Conservation (phyloP, 2,888 invertebrate genomes). For the Plebejus melissa region DNA sequence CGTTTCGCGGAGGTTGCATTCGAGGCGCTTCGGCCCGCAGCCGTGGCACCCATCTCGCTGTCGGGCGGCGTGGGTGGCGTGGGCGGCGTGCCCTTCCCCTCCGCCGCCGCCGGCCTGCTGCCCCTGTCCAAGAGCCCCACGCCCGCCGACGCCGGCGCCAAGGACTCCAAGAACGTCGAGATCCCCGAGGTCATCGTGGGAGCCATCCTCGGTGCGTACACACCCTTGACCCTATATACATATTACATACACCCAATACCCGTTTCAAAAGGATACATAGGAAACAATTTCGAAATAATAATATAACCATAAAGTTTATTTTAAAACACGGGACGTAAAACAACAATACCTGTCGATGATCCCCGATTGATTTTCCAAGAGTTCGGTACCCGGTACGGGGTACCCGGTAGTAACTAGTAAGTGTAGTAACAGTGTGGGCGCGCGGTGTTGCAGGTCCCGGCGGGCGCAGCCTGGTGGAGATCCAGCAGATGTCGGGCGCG, state of each 20-base stretch:
- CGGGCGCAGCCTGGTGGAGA: conserved; percentile 97
- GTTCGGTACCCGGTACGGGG: not conserved
- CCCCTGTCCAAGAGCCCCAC: conserved; percentile 89
- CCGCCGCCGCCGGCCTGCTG: conserved; percentile 85
- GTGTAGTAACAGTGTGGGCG: not conserved
- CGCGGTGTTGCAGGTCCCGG: conserved; percentile 84
- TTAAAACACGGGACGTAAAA: no score
- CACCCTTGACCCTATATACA: no score
- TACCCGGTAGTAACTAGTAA: no score
- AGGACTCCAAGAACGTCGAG: conserved; percentile 94
- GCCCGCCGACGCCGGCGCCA: conserved; percentile 86
- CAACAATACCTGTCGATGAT: no score
- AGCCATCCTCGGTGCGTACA: conserved; percentile 91
- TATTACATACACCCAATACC: no score
- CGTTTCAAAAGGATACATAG: no score
- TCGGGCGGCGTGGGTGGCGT: conserved; percentile 81
- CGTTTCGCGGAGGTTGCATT: conserved; percentile 88
- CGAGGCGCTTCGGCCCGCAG: conserved; percentile 82
- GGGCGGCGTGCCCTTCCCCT: conserved; percentile 80
- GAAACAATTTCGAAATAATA: no score
- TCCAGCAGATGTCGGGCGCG: conserved; percentile 97
- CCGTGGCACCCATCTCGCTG: conserved; percentile 90
- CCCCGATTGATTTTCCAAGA: no score
- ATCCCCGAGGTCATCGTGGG: conserved; percentile 98
- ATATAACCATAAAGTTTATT: no score